phyloP scores from a whole-genome alignment of 2,888 invertebrate species.

The Pachycephus smyrnensis region DNA sequence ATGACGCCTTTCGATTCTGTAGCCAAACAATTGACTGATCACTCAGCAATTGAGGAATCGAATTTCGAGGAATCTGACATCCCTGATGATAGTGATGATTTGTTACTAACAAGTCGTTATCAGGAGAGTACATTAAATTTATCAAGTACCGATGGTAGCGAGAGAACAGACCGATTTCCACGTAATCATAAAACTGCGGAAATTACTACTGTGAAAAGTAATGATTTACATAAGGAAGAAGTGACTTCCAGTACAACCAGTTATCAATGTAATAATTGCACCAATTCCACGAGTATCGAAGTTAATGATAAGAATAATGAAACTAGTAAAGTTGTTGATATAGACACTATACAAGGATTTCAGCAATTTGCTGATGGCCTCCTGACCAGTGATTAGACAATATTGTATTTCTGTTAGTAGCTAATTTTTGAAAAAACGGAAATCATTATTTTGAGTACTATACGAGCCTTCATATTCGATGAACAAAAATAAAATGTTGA shows the following conservation, averaged over 20 bases:
- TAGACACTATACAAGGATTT: conserved; percentile 53
- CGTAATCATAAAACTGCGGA: not conserved
- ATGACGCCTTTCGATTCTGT: conserved; percentile 54
- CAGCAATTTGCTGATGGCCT: conserved; percentile 52
- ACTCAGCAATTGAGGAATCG: conserved; percentile 46
- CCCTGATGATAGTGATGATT: conserved; percentile 13
- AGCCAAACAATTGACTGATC: conserved; percentile 54
- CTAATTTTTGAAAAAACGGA: conserved; percentile 20
- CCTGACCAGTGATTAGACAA: conserved; percentile 38
- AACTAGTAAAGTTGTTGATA: conserved; percentile 28
- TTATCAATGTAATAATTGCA: conserved; percentile 3
- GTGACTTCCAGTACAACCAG: not conserved
- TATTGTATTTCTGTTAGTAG: conserved; percentile 8
- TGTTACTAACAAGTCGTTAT: conserved; percentile 32
- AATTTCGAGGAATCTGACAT: conserved; percentile 33
- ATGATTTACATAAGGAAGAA: not conserved
- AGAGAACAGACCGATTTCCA: not conserved
- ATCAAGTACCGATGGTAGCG: not conserved
- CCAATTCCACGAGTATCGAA: not conserved
- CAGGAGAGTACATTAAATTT: conserved; percentile 38
- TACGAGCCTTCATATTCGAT: not conserved
- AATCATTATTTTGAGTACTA: not conserved
- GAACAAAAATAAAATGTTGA: conserved; percentile 12
- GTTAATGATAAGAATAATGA: conserved; percentile 21
- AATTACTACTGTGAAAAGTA: not conserved